Evolutionary conservation across 2,888 invertebrate genomes (phyloP).

Genomic region (Coelopa pilipes): DNA sequence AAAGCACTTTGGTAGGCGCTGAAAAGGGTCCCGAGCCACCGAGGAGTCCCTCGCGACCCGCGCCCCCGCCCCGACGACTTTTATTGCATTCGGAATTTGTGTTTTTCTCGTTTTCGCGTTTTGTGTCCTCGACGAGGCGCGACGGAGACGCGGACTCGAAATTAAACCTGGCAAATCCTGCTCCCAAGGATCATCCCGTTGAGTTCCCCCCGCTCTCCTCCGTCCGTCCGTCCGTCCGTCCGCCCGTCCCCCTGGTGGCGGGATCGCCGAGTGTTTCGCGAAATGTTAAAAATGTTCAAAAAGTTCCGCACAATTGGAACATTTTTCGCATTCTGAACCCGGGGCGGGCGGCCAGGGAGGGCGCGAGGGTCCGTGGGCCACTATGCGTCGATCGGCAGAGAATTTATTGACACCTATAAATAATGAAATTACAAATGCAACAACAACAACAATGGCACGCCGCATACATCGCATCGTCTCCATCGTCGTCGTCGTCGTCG

Average conservation of each 20-base stretch:
- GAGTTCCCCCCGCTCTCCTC: too few relatives aligned
- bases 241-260: neutral
- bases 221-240: too few relatives aligned
- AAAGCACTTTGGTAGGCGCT: constrained; percentile 38
- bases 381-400: constrained; percentile 36
- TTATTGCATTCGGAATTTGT: constrained; percentile 32
- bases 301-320: constrained; percentile 29
- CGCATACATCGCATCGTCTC: constrained; percentile 12
- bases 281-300: constrained; percentile 27
- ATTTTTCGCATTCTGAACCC: constrained; percentile 14
- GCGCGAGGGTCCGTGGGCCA: constrained; percentile 19
- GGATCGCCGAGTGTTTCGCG: constrained; percentile 11
- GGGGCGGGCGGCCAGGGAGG: neutral
- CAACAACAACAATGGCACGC: constrained; percentile 44
- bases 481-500: neutral
- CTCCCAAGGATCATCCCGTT: neutral
- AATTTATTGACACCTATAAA: constrained; percentile 64
- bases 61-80: constrained; percentile 7
- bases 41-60: too few relatives aligned
- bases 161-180: neutral
- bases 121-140: too few relatives aligned
- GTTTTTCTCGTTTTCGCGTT: neutral
- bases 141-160: neutral
- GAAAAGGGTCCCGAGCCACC: constrained; percentile 17
- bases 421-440: constrained; percentile 58